phyloP scores from a whole-genome alignment of 2,797 vertebrate species.

The Scolopax rusticola region DNA sequence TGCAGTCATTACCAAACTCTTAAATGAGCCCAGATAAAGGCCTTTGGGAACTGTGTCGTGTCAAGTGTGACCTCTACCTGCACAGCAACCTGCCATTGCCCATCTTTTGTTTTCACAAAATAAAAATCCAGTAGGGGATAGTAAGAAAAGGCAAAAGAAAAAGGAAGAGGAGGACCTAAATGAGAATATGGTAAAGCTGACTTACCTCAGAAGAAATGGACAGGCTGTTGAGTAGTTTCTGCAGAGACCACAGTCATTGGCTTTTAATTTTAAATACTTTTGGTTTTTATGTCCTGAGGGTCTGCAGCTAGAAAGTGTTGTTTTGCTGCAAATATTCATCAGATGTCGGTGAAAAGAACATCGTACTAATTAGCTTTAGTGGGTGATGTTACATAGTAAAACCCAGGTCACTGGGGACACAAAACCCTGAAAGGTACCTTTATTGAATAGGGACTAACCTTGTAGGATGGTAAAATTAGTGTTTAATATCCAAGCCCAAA shows the following conservation, averaged over 20 bases:
- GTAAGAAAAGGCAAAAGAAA: background rate
- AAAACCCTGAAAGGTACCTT: background rate
- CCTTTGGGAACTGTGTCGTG: background rate
- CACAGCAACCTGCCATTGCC: background rate
- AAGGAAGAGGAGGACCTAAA: background rate
- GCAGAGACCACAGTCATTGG: background rate
- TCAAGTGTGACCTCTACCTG: background rate
- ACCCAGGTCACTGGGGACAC: background rate
- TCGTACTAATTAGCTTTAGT: background rate
- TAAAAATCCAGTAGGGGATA: background rate
- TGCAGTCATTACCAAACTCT: background rate
- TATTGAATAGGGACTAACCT: background rate
- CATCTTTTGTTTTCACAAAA: background rate
- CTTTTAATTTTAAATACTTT: slow-evolving; percentile 10
- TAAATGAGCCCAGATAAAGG: background rate
- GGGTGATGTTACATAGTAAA: background rate
- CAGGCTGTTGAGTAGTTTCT: background rate
- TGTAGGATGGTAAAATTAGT: background rate
- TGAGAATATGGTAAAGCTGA: background rate
- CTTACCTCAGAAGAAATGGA: background rate
- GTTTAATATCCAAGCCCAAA: background rate
- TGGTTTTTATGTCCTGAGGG: background rate
- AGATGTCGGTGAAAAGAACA: background rate
- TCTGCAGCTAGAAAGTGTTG: background rate
- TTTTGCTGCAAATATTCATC: background rate